phyloP scores from a whole-genome alignment of 2,797 vertebrate species.

The Carduelis carduelis region DNA sequence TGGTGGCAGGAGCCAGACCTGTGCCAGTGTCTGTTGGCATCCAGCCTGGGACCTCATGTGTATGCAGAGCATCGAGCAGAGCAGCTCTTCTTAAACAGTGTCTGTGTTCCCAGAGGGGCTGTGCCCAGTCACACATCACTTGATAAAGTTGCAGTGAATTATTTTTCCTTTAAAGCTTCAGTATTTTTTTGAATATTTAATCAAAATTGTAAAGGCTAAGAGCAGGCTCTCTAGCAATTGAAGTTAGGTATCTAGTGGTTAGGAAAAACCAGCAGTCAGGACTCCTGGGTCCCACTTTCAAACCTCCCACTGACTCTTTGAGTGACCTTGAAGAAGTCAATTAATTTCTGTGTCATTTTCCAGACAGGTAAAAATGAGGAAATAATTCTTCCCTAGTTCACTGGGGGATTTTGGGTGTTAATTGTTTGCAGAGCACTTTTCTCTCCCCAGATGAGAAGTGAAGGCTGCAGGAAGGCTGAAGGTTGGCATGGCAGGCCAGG shows the following conservation, averaged over 20 bases:
- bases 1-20: not conserved
- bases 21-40: not conserved
- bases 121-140: not conserved
- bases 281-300: conserved; percentile 45
- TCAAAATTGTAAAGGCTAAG: conserved; percentile 11
- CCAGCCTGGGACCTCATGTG: not conserved
- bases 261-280: conserved; percentile 7
- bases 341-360: conserved; percentile 54
- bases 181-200: conserved; percentile 36
- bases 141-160: not conserved
- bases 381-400: conserved; percentile 13
- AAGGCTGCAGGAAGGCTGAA: not conserved
- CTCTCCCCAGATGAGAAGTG: not conserved
- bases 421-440: conserved; percentile 38
- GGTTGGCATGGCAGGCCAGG: not conserved
- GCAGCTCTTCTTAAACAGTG: not conserved
- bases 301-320: conserved; percentile 5
- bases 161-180: not conserved
- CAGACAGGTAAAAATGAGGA: conserved; percentile 60
- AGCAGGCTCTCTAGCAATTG: not conserved
- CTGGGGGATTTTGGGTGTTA: conserved; percentile 26
- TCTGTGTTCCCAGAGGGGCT: not conserved
- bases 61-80: not conserved
- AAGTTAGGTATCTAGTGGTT: conserved; percentile 14
- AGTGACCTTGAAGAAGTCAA: conserved; percentile 57